Conservation (phyloP, 2,888 invertebrate species). For the Limnephilus lunatus region DNA sequence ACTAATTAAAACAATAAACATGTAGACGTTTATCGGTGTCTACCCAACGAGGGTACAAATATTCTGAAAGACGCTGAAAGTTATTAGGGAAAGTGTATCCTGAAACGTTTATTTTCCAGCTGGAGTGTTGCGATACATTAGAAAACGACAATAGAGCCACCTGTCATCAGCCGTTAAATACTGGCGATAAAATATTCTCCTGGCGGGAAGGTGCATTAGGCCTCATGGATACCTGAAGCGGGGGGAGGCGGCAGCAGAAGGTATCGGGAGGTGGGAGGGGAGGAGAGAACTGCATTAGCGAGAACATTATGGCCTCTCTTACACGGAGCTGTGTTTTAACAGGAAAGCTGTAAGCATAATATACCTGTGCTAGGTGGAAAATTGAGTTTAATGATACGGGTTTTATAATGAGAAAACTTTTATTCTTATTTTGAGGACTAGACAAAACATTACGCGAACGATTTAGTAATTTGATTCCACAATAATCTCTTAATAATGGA, state of each 20-base stretch:
- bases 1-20: background rate
- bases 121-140: slow-evolving; percentile 23
- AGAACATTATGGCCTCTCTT: background rate
- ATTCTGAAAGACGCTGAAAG: background rate
- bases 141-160: slow-evolving; percentile 34
- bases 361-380: background rate
- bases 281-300: slow-evolving; percentile 22
- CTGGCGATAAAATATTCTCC: slow-evolving; percentile 4
- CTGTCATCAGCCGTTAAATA: slow-evolving; percentile 7
- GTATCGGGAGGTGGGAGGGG: background rate
- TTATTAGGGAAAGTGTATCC: background rate
- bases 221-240: background rate
- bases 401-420: background rate
- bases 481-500: background rate
- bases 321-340: slow-evolving; percentile 1
- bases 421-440: background rate
- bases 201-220: slow-evolving; percentile 22
- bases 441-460: background rate
- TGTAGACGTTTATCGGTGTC: no score
- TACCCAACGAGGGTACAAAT: background rate
- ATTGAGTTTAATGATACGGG: background rate
- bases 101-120: slow-evolving; percentile 8
- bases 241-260: background rate
- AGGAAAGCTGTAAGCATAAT: background rate
- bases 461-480: background rate